Conservation (phyloP, 2,888 invertebrate genomes). For the Beris morrisii region DNA sequence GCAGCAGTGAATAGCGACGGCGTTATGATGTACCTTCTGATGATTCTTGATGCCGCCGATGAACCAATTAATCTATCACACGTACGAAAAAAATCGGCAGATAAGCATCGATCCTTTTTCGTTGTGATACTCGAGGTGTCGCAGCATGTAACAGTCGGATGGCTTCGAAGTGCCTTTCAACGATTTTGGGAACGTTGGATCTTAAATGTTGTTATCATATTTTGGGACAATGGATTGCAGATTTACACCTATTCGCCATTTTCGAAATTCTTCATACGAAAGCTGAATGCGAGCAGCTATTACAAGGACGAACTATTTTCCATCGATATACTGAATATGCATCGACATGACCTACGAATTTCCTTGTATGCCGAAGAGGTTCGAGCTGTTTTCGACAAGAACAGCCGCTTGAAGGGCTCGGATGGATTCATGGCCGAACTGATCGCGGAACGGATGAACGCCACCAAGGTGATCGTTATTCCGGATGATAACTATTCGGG, state of each 20-base stretch:
- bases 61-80: slow-evolving; percentile 47
- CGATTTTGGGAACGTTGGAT: slow-evolving; percentile 60
- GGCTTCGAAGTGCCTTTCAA: slow-evolving; percentile 58
- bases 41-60: slow-evolving; percentile 47
- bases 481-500: slow-evolving; percentile 39
- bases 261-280: slow-evolving; percentile 53
- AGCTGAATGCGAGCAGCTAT: slow-evolving; percentile 40
- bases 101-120: slow-evolving; percentile 50
- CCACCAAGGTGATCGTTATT: slow-evolving; percentile 53
- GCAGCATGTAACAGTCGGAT: slow-evolving; percentile 37
- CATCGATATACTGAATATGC: slow-evolving; percentile 48
- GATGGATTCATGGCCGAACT: slow-evolving; percentile 55
- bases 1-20: slow-evolving; percentile 49
- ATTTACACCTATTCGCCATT: slow-evolving; percentile 62
- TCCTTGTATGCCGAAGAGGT: slow-evolving; percentile 54
- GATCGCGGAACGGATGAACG: slow-evolving; percentile 56
- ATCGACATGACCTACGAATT: slow-evolving; percentile 47
- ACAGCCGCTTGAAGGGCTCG: slow-evolving; percentile 50
- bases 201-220: slow-evolving; percentile 56
- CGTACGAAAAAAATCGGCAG: slow-evolving; percentile 47
- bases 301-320: slow-evolving; percentile 47
- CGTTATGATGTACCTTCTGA: slow-evolving; percentile 49
- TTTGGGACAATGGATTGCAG: slow-evolving; percentile 50
- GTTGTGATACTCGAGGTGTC: slow-evolving; percentile 47
- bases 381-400: slow-evolving; percentile 50